phyloP scores from a whole-genome alignment of 64 coral and sea anemone species.

The Montipora foliosa region DNA sequence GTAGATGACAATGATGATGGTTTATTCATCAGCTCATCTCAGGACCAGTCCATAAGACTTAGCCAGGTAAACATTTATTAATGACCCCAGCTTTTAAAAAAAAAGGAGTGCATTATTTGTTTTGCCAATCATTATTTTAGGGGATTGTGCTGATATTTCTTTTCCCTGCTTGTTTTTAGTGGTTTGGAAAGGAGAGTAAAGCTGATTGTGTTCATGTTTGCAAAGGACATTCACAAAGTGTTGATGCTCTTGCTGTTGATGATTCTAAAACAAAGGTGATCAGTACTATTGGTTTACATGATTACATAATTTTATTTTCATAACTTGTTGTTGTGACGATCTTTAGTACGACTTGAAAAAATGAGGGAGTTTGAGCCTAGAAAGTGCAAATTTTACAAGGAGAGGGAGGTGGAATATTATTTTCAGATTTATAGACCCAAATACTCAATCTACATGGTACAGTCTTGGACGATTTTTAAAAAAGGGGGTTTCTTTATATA shows the following conservation, averaged over 20 bases:
- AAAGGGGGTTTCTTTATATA: no score
- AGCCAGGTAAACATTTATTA: slow-evolving; percentile 61
- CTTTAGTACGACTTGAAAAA: no score
- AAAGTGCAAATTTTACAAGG: no score
- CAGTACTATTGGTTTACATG: no score
- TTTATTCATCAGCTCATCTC: slow-evolving; percentile 85
- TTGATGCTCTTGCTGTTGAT: slow-evolving; percentile 84
- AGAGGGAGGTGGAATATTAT: no score
- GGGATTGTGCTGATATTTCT: background rate
- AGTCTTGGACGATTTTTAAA: no score
- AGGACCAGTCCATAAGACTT: slow-evolving; percentile 89
- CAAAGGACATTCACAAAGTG: slow-evolving; percentile 99
- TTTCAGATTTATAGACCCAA: no score
- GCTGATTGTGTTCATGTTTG: slow-evolving; percentile 82
- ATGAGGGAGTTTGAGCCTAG: no score
- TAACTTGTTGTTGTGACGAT: background rate
- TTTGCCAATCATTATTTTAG: background rate
- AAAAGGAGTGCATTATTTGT: no score
- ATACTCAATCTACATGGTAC: no score
- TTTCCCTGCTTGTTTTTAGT: slow-evolving; percentile 52
- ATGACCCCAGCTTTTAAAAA: no score
- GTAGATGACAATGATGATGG: slow-evolving; percentile 66
- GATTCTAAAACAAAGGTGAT: slow-evolving; percentile 77
- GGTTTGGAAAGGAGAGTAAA: slow-evolving; percentile 36
- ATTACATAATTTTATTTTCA: background rate